Conservation (phyloP, 2,888 invertebrate species). For the Cistogaster globosa region DNA sequence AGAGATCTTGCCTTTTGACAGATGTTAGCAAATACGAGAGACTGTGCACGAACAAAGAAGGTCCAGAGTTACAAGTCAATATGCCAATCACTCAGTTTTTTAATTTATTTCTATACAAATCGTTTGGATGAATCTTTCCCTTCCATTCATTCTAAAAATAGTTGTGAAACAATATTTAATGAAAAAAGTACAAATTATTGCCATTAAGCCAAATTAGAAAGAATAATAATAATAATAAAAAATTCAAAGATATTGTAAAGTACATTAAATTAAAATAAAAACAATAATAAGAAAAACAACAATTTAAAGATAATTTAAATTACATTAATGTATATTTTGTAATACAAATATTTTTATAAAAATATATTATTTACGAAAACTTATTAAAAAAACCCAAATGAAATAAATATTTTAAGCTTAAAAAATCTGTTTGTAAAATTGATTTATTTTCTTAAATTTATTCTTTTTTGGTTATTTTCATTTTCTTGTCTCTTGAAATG, state of each 20-base stretch:
- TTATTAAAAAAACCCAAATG: too few relatives aligned
- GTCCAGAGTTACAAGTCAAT: too few relatives aligned
- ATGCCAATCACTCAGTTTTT: too few relatives aligned
- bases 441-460: neutral
- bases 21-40: too few relatives aligned
- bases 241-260: too few relatives aligned
- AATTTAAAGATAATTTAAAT: neutral
- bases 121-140: too few relatives aligned
- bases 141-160: too few relatives aligned
- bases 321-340: constrained; percentile 6
- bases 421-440: neutral
- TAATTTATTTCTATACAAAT: too few relatives aligned
- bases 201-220: constrained; percentile 55
- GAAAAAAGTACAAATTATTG: constrained; percentile 25
- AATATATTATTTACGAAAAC: too few relatives aligned
- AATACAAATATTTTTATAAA: constrained; percentile 7
- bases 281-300: neutral
- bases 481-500: neutral
- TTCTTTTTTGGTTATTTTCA: neutral
- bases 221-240: neutral
- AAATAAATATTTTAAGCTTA: neutral
- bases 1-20: too few relatives aligned
- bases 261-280: too few relatives aligned
- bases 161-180: neutral
- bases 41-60: too few relatives aligned